These are phyloP conservation scores for Enteromius fasciolatus DNA, from an alignment of 2,797 vertebrate genomes.

Conservation along the genomic window DNA sequence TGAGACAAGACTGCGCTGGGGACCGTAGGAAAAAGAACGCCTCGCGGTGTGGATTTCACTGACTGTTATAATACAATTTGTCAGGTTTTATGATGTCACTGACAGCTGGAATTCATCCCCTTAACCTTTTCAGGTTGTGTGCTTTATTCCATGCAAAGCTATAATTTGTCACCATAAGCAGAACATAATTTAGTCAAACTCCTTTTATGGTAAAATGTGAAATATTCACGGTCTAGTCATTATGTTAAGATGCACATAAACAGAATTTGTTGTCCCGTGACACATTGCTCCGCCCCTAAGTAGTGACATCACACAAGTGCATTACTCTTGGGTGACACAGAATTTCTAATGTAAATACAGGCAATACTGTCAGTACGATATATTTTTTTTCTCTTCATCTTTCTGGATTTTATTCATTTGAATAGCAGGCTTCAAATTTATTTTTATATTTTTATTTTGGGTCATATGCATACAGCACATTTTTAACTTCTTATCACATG, in stretches of 20 bases:
- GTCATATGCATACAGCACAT: neutral
- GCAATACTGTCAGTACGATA: neutral
- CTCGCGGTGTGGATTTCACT: conserved; percentile 74
- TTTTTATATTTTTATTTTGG: neutral
- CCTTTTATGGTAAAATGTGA: conserved; percentile 38
- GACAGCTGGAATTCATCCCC: conserved; percentile 74
- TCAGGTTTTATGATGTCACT: conserved; percentile 77
- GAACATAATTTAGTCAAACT: conserved; percentile 52
- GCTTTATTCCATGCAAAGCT: conserved; percentile 69
- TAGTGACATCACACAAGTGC: neutral
- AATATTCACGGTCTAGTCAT: conserved; percentile 7
- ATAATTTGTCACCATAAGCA: conserved; percentile 70
- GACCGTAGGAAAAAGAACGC: conserved; percentile 63
- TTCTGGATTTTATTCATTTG: neutral
- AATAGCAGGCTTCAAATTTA: neutral
- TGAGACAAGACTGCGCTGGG: conserved; percentile 70
- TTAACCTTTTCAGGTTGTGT: conserved; percentile 72
- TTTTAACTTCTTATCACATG: neutral
- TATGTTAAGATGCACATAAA: conserved; percentile 25
- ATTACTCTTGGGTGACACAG: neutral
- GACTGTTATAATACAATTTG: conserved; percentile 79
- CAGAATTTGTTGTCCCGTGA: neutral
- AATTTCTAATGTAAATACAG: neutral
- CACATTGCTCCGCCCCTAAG: neutral
- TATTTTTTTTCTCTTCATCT: neutral